Evolutionary conservation across 2,113 vertebrate genomes (phyloP), one percentile per base, ranked within the genome.

Genomic region (Zeus faber): DNA sequence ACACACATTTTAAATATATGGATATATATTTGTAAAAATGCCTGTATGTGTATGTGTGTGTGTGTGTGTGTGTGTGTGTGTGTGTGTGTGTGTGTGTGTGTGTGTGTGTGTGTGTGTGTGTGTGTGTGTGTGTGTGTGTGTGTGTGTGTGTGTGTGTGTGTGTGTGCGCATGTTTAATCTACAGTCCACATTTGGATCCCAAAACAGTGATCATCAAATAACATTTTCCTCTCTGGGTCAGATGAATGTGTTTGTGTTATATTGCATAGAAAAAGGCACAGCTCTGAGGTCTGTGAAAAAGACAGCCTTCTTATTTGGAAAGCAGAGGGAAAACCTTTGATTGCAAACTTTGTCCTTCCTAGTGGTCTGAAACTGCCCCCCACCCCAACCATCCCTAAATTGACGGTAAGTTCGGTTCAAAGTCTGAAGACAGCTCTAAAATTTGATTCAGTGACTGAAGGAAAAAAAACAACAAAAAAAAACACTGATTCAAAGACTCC

Each of bases 241-340:
- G 88, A 91, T 91, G 87, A 90, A 82, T 85, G 88, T 79, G 83
- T 93, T 90, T 92, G 90, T 89, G 88, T 93, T 92, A 89, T 92
- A 93, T 98, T 99, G 96, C 96, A 98, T 98, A 98, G 95, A 95
- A 96, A 86, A 98, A 99, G 96, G 96, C 96, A 98, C 95, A 96
- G 94, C 92, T 93, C 93, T 91, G 89, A 93, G 92, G 91, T 94
- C 91, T 94, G 93, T 91, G 91, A 80, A 91, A 82, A 91, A 93
- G 89, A 91, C 88, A 91, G 87, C 90, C 85, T 90, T 85, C 44
- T 47, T 76, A 47, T 61, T 50, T 14, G 56, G 62, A 58, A 47
- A 57, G 51, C 50, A 70, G n/a, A n/a, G 61, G 76, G 62, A 74
- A 54, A 76, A 40, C 40, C 58, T 65, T 64, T 22, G 26, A 47